Evolutionary conservation across 2,113 vertebrate species (phyloP), one percentile per base, ranked within the genome.

Genomic region (Aythya baeri): DNA sequence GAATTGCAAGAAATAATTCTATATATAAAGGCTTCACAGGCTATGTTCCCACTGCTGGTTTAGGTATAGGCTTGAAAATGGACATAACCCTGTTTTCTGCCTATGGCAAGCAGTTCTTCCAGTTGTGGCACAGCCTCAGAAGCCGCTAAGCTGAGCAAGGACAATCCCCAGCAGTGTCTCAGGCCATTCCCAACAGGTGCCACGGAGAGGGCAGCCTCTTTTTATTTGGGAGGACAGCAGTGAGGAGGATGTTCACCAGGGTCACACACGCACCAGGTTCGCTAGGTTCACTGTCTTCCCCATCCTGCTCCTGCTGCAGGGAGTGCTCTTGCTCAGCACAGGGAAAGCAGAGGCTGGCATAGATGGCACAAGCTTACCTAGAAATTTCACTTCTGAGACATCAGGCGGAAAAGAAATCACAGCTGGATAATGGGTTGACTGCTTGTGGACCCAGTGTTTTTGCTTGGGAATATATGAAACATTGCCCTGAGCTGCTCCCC

Each of bases 201-300:
- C 31, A 22, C 0, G 2, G 27, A 71, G 44, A 15, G 70, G 70
- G 57, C 15, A 67, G 23, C 11, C 17, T 43, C 16, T 22, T 16
- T 43, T 38, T 52, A 15, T 38, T 57, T 9, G 13, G 38, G 17
- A 80, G 54, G 58, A 29, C 0, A 59, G 52, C 0, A 26, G 15
- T n/a, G 21, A 31, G 34, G 34, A 57, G 50, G 17, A 70, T 15
- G 29, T 68, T 68, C 36, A 52, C 38, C 26, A 41, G 41, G 41
- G 41, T 41, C 41, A 41, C 13, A 17, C 16, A 5, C 0, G 4
- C 2, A 0, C 6, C 5, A 26, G 15, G 71, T n/a, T 17, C 34
- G 26, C 2, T 26, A 9, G 9, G 9, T 46, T 46, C 46, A 49
- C 46, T 46, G 46, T 20, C 46, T 49, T 20, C 46, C 46, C 46